Percentiles rank a stretch among this genome's conserved stretches.
These are phyloP conservation scores for Ips typographus DNA, from an alignment of 1,140 invertebrate species.

Conservation along the genomic window DNA sequence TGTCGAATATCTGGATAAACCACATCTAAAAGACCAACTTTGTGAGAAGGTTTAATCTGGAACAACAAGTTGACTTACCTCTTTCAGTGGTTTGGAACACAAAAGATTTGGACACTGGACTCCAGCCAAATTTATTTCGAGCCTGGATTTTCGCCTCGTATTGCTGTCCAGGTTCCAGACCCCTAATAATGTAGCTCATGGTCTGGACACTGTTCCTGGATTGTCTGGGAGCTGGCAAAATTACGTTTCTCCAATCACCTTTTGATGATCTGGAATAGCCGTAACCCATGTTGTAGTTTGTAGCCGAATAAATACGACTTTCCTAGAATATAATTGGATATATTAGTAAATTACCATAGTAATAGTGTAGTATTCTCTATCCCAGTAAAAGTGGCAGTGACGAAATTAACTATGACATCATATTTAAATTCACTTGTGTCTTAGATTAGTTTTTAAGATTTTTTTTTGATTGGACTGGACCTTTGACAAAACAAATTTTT, in stretches of 20 bases:
- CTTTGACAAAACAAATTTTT: no score
- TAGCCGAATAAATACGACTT: slow-evolving; percentile 45
- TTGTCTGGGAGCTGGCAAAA: slow-evolving; percentile 56
- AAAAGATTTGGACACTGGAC: slow-evolving; percentile 60
- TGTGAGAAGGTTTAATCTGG: no score
- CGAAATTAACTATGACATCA: no score
- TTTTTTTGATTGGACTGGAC: no score
- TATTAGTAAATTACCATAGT: not conserved
- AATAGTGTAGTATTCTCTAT: no score
- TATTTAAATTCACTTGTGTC: no score
- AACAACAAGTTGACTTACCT: slow-evolving; percentile 37
- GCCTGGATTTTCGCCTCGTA: slow-evolving; percentile 66
- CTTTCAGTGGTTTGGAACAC: slow-evolving; percentile 53
- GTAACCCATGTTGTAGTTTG: slow-evolving; percentile 42
- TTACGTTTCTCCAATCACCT: slow-evolving; percentile 62
- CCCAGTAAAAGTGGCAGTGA: no score
- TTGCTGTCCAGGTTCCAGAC: slow-evolving; percentile 59
- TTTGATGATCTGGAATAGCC: slow-evolving; percentile 45
- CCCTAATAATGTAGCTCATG: slow-evolving; percentile 63
- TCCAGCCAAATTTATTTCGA: slow-evolving; percentile 66
- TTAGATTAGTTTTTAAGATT: no score
- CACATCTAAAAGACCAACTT: slow-evolving; percentile 4
- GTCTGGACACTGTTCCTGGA: slow-evolving; percentile 53
- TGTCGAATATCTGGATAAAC: slow-evolving; percentile 5
- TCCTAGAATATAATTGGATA: slow-evolving; percentile 37